Conservation (phyloP, 1,140 invertebrate species). For the Ridgeia piscesae region DNA sequence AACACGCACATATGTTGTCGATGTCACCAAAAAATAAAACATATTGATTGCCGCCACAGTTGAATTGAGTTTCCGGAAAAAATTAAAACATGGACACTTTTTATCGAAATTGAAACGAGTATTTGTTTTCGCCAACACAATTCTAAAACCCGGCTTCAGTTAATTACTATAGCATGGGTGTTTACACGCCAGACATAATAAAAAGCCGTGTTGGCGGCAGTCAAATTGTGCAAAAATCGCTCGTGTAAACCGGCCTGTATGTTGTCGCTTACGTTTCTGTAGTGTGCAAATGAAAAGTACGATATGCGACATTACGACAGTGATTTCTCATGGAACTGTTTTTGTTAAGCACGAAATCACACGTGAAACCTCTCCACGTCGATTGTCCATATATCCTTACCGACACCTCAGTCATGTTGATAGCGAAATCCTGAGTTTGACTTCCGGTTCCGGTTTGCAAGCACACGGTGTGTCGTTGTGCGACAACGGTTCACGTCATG, state of each 20-base stretch:
- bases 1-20: too few relatives aligned
- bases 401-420: not conserved
- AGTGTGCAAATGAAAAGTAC: not conserved
- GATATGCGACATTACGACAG: not conserved
- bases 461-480: not conserved
- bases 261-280: too few relatives aligned
- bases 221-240: not conserved
- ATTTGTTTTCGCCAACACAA: not conserved
- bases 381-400: not conserved
- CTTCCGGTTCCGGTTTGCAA: not conserved
- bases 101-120: not conserved
- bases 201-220: too few relatives aligned
- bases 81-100: too few relatives aligned
- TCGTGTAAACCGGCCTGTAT: not conserved
- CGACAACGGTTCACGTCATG: not conserved
- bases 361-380: not conserved
- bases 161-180: not conserved
- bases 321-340: not conserved
- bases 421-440: conserved; percentile 5
- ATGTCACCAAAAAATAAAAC: too few relatives aligned
- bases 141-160: not conserved
- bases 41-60: too few relatives aligned
- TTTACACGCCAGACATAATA: not conserved
- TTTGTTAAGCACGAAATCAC: not conserved
- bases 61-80: too few relatives aligned